phyloP scores from a whole-genome alignment of 2,888 invertebrate genomes.

The Marasmarcha lunaedactyla region DNA sequence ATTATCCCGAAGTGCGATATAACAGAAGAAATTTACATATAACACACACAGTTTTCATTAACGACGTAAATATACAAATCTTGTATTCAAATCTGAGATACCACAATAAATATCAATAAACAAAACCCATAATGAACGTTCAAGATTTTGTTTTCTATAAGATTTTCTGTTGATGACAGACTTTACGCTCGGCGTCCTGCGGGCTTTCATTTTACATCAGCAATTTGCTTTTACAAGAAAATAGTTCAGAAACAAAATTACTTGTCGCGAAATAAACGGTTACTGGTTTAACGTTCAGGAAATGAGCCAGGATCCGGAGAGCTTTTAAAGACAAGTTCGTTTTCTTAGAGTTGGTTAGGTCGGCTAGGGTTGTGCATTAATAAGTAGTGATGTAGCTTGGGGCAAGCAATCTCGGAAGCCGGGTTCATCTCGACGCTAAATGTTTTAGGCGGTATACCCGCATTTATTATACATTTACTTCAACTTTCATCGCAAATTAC shows the following conservation, averaged over 20 bases:
- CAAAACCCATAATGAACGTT: no score
- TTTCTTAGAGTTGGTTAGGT: conserved; percentile 49
- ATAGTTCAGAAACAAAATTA: conserved; percentile 39
- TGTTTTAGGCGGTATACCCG: conserved; percentile 1
- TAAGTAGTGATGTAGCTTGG: conserved; percentile 29
- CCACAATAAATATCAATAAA: conserved; percentile 20
- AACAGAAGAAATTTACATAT: conserved; percentile 25
- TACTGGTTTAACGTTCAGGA: conserved; percentile 44
- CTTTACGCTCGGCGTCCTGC: conserved; percentile 24
- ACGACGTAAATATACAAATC: conserved; percentile 27
- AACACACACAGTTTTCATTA: conserved; percentile 34
- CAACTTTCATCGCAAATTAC: no score
- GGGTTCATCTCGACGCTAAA: conserved; percentile 1
- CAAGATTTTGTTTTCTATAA: no score
- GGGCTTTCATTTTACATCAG: conserved; percentile 27
- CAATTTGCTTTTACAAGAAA: conserved; percentile 36
- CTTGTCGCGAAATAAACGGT: conserved; percentile 42
- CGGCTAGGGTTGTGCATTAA: conserved; percentile 32
- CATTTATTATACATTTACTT: background rate
- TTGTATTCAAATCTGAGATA: conserved; percentile 13
- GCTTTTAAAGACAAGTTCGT: conserved; percentile 29
- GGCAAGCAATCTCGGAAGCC: conserved; percentile 27
- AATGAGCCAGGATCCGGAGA: conserved; percentile 29
- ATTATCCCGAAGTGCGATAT: conserved; percentile 11
- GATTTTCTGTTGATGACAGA: conserved; percentile 37